phyloP scores from a whole-genome alignment of 2,113 vertebrate genomes.

The Plestiodon gilberti region DNA sequence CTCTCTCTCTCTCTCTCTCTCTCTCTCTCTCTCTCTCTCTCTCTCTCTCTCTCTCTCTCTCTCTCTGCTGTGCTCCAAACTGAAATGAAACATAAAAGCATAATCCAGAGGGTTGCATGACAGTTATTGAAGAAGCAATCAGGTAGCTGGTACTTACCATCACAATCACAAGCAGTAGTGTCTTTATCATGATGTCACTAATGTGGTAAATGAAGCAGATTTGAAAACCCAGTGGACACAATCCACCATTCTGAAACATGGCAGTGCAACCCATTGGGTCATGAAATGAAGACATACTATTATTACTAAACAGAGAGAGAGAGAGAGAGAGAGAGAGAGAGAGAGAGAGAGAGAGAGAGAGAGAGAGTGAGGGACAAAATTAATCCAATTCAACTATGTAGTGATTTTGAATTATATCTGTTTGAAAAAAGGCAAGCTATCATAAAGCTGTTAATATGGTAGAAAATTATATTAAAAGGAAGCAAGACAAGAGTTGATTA shows the following conservation, averaged over 20 bases:
- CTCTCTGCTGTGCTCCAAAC: conserved; percentile 32
- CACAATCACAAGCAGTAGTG: conserved; percentile 39
- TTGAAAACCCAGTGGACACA: not conserved
- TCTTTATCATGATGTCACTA: not conserved
- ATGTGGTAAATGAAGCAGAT: not conserved
- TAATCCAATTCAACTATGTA: conserved; percentile 65
- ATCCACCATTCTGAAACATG: not conserved
- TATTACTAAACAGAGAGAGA: too few relatives aligned
- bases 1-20: not conserved
- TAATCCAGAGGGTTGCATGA: conserved; percentile 28
- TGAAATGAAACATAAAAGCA: conserved; percentile 51
- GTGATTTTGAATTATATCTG: conserved; percentile 59
- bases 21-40: not conserved
- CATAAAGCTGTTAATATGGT: conserved; percentile 70
- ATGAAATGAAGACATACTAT: conserved; percentile 25
- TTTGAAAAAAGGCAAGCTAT: conserved; percentile 68
- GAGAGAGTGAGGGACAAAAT: too few relatives aligned
- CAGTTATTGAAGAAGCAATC: conserved; percentile 61
- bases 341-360: not conserved
- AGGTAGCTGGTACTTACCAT: conserved; percentile 33
- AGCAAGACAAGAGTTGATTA: conserved; percentile 72
- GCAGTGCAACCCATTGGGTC: not conserved
- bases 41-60: not conserved
- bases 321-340: too few relatives aligned
- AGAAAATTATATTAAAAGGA: conserved; percentile 72